phyloP scores from a whole-genome alignment of 2,888 invertebrate species.

The Deilephila porcellus region DNA sequence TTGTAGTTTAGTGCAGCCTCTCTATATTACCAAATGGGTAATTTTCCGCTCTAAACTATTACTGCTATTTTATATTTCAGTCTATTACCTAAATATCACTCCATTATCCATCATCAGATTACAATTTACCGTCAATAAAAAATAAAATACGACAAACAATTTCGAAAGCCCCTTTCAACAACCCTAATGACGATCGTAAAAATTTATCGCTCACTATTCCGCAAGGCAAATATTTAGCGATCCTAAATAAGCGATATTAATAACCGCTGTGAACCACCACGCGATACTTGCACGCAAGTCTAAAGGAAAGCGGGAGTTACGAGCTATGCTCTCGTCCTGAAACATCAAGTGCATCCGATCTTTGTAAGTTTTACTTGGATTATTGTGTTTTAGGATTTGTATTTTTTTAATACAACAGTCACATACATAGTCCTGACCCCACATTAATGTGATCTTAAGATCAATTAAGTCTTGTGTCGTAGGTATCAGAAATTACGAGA shows the following conservation, averaged over 20 bases:
- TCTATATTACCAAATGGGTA: too few relatives aligned
- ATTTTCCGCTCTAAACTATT: too few relatives aligned
- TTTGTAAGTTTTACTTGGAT: neutral
- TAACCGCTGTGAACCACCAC: slow-evolving; percentile 36
- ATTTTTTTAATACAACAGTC: too few relatives aligned
- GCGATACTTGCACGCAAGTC: slow-evolving; percentile 7
- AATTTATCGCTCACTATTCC: slow-evolving; percentile 58
- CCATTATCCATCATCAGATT: too few relatives aligned
- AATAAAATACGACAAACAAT: neutral
- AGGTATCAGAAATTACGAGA: too few relatives aligned
- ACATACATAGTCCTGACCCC: too few relatives aligned
- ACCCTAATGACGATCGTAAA: slow-evolving; percentile 55
- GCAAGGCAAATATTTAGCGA: slow-evolving; percentile 68
- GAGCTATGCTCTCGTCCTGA: neutral
- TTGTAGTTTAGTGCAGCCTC: too few relatives aligned
- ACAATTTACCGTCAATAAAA: neutral
- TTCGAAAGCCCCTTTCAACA: slow-evolving; percentile 34
- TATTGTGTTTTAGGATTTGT: too few relatives aligned
- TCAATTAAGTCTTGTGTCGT: too few relatives aligned
- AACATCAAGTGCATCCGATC: neutral
- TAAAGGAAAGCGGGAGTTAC: slow-evolving; percentile 10
- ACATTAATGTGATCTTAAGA: too few relatives aligned
- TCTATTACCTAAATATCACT: too few relatives aligned
- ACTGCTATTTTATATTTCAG: too few relatives aligned
- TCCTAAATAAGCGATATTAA: slow-evolving; percentile 62